Conservation (phyloP, 2,797 vertebrate genomes). For the Ctenopoma kingsleyae region DNA sequence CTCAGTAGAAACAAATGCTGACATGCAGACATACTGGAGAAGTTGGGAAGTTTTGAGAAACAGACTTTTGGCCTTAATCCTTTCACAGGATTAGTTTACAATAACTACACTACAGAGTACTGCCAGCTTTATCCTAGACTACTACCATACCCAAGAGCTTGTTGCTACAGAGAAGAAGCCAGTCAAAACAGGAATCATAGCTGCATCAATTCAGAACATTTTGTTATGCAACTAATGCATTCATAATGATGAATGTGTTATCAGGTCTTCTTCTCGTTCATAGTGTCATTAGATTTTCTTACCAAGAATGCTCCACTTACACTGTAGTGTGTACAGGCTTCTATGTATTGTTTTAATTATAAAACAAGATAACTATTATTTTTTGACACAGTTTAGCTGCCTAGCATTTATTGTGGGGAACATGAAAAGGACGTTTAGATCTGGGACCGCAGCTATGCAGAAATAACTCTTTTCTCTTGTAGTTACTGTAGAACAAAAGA, state of each 20-base stretch:
- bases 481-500: too few relatives aligned
- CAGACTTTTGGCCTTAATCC: neutral
- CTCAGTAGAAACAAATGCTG: neutral
- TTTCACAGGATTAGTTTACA: neutral
- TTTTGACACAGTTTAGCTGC: neutral
- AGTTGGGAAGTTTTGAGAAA: conserved; percentile 1
- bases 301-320: neutral
- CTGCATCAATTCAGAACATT: neutral
- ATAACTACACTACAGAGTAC: neutral
- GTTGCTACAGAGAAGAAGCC: conserved; percentile 17
- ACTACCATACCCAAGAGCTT: neutral
- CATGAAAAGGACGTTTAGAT: neutral
- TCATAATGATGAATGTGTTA: neutral
- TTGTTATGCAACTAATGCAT: neutral
- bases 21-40: neutral
- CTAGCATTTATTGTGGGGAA: neutral
- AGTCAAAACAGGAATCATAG: too few relatives aligned
- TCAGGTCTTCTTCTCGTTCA: neutral
- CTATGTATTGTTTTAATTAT: neutral
- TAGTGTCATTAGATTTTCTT: neutral
- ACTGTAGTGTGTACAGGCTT: neutral
- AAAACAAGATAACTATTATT: too few relatives aligned
- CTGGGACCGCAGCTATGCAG: neutral
- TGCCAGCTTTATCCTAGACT: conserved; percentile 8
- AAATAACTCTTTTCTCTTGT: neutral